A percentile compares a stretch with the other conserved stretches of the same genome.
These are phyloP conservation scores for Tarsius wallacei DNA, from an alignment of 2,797 vertebrate species.

Conservation along the genomic window DNA sequence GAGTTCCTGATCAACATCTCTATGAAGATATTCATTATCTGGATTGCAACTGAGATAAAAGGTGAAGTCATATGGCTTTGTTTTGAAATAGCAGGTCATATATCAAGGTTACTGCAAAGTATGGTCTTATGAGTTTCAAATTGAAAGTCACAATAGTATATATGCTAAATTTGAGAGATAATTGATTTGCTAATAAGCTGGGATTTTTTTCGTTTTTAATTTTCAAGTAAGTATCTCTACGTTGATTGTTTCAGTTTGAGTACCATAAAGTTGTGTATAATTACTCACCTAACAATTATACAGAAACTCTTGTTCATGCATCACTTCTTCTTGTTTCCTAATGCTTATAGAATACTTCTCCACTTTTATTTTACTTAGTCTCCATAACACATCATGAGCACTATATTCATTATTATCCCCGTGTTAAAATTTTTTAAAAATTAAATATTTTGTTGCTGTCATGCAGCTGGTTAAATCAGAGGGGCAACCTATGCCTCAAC, in stretches of 20 bases:
- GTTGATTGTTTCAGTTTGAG: neutral
- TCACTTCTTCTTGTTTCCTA: neutral
- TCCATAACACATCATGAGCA: neutral
- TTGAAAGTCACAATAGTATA: neutral
- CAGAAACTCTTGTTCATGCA: fast-evolving
- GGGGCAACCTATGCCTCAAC: neutral
- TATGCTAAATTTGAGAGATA: neutral
- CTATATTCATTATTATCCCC: fast-evolving
- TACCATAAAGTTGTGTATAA: neutral
- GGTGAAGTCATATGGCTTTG: neutral
- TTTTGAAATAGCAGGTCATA: neutral
- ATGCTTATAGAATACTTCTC: neutral
- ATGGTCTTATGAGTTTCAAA: neutral
- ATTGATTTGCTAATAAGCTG: neutral
- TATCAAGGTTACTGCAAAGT: neutral
- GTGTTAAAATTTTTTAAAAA: neutral
- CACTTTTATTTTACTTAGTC: neutral
- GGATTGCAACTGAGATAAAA: neutral
- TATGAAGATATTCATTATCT: neutral
- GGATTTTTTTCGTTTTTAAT: neutral
- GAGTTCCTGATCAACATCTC: neutral
- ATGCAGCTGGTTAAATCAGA: neutral
- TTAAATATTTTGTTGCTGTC: neutral
- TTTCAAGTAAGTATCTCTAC: neutral
- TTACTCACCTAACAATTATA: neutral